Conservation (phyloP, 2,888 invertebrate genomes). For the Drosophila tanythrix region DNA sequence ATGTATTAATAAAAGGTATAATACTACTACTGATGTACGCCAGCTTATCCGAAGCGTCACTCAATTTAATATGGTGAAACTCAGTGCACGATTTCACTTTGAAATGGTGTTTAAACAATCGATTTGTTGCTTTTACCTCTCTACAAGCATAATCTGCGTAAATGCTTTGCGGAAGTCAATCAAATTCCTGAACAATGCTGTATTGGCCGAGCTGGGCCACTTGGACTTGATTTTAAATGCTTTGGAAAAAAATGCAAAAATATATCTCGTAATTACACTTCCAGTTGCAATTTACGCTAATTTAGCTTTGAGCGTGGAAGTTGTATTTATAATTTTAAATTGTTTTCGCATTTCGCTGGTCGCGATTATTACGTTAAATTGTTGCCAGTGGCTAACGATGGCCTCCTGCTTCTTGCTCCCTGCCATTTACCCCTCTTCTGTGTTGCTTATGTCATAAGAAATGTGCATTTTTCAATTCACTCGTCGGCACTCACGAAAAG, state of each 20-base stretch:
- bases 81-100: constrained; percentile 48
- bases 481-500: constrained; percentile 50
- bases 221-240: constrained; percentile 35
- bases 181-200: constrained; percentile 50
- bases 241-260: constrained; percentile 47
- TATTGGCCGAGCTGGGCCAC: constrained; percentile 18
- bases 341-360: constrained; percentile 53
- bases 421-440: background rate
- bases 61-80: constrained; percentile 39
- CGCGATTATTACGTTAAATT: constrained; percentile 48
- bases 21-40: background rate
- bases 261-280: constrained; percentile 52
- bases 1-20: background rate
- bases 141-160: constrained; percentile 57
- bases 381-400: constrained; percentile 31
- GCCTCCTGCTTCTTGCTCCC: constrained; percentile 13
- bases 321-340: constrained; percentile 56
- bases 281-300: constrained; percentile 55
- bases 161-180: constrained; percentile 65
- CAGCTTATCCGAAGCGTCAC: constrained; percentile 9
- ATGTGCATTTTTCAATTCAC: constrained; percentile 18
- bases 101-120: constrained; percentile 41
- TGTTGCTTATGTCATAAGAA: constrained; percentile 60
- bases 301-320: constrained; percentile 55
- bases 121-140: constrained; percentile 42